A percentile compares a stretch with the other conserved stretches of the same genome.
These are phyloP conservation scores for Athetis lepigone DNA, from an alignment of 2,888 invertebrate species.

Conservation along the genomic window DNA sequence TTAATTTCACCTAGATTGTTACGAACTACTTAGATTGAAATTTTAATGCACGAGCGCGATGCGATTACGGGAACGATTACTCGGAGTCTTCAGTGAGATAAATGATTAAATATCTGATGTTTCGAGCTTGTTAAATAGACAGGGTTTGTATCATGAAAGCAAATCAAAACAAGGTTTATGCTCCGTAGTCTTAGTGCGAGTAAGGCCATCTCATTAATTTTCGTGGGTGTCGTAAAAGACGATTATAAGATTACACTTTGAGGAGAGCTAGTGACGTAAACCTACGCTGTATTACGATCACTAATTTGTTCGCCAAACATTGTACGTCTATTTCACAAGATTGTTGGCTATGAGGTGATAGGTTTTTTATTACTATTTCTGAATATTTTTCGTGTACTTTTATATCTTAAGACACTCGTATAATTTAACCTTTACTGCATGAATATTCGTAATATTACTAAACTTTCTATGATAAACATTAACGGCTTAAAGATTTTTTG, in stretches of 20 bases:
- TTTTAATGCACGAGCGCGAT: conserved; percentile 32
- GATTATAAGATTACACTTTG: conserved; percentile 48
- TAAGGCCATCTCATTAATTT: conserved; percentile 40
- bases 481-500: too few relatives aligned
- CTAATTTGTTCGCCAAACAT: conserved; percentile 22
- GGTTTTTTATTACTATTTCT: too few relatives aligned
- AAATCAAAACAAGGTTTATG: conserved; percentile 45
- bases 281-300: conserved; percentile 5
- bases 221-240: conserved; percentile 37
- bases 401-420: too few relatives aligned
- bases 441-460: too few relatives aligned
- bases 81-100: conserved; percentile 14
- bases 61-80: conserved; percentile 34
- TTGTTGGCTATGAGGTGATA: not conserved
- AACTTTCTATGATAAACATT: too few relatives aligned
- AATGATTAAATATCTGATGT: conserved; percentile 17
- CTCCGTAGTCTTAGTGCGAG: conserved; percentile 14
- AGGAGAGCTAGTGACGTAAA: conserved; percentile 13
- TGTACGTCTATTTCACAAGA: not conserved
- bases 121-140: conserved; percentile 12
- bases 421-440: too few relatives aligned
- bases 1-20: conserved; percentile 47
- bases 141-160: conserved; percentile 22
- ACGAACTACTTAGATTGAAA: conserved; percentile 40
- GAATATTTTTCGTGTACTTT: too few relatives aligned